Evolutionary conservation across 2,888 invertebrate species (phyloP).

Genomic region (Xestia c-nigrum): DNA sequence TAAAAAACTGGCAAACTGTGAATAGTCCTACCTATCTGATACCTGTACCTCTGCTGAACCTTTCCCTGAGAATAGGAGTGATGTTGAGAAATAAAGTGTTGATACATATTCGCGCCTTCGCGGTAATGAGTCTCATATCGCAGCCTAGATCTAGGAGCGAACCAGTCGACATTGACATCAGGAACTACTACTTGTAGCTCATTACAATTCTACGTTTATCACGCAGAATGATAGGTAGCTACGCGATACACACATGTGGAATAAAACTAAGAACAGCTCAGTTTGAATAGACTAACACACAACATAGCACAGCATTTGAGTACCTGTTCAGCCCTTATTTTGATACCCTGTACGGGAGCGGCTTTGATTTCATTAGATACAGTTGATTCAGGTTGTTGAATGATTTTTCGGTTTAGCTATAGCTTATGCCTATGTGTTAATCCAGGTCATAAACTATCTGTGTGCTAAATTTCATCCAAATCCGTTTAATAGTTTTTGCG

Average conservation of each 20-base stretch:
- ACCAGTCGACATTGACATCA: slow-evolving; percentile 37
- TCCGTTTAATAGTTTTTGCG: too few relatives aligned
- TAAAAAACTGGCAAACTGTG: background rate
- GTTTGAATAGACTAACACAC: background rate
- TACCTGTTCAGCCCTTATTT: background rate
- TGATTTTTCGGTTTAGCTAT: background rate
- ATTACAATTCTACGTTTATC: slow-evolving; percentile 18
- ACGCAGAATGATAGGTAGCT: background rate
- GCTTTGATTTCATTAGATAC: background rate
- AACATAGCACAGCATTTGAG: background rate
- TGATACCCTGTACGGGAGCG: background rate
- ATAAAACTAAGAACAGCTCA: background rate
- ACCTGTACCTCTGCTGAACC: background rate
- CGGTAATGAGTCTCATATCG: background rate
- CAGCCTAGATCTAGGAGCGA: slow-evolving; percentile 10
- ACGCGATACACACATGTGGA: background rate
- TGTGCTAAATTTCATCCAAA: too few relatives aligned
- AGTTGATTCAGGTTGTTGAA: background rate
- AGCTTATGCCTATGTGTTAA: too few relatives aligned
- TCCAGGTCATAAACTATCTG: too few relatives aligned
- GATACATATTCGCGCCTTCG: too few relatives aligned
- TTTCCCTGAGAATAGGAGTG: background rate
- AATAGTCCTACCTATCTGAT: background rate
- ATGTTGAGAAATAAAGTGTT: background rate
- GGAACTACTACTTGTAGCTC: background rate